phyloP scores from a whole-genome alignment of 2,113 vertebrate species.

The Phocoena sinus region DNA sequence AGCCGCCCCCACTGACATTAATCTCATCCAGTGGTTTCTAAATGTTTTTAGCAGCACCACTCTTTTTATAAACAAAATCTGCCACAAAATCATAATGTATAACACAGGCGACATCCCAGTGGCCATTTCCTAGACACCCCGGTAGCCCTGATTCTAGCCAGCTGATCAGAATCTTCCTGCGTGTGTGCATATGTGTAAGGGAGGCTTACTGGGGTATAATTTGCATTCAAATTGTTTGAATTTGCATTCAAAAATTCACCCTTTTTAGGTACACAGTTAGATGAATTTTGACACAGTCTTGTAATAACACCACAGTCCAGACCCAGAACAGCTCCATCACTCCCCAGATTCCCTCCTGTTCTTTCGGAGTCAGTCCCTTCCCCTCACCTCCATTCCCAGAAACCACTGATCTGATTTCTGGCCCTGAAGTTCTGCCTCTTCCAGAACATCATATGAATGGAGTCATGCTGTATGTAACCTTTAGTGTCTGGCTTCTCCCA shows the following conservation, averaged over 20 bases:
- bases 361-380: neutral
- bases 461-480: rapidly evolving
- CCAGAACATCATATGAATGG: neutral
- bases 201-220: neutral
- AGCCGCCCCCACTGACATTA: neutral
- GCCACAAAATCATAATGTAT: neutral
- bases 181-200: neutral
- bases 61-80: neutral
- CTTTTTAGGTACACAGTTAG: neutral
- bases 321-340: neutral
- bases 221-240: neutral
- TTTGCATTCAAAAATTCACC: neutral
- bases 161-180: no score
- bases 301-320: neutral
- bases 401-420: neutral
- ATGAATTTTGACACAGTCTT: neutral
- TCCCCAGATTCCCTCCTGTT: neutral
- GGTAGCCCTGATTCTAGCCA: neutral
- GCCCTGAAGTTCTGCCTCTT: neutral
- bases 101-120: neutral
- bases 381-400: rapidly evolving
- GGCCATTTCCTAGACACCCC: neutral
- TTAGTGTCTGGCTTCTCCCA: neutral
- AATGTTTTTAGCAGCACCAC: neutral
- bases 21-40: neutral